Conservation (phyloP, 1,140 invertebrate genomes). For the Cephus cinctus region DNA sequence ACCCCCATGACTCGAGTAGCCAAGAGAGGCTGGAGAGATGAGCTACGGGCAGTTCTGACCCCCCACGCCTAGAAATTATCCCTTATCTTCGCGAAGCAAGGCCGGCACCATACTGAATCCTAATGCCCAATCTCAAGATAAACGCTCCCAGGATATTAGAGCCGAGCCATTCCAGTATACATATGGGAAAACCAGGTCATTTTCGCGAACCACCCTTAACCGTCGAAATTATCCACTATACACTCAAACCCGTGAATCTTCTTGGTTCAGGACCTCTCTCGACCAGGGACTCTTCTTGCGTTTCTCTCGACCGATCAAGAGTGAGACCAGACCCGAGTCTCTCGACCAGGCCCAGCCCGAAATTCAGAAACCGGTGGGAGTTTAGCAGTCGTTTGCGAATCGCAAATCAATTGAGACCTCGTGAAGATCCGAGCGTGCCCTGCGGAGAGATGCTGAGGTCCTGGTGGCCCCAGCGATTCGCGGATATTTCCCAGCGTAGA, state of each 20-base stretch:
- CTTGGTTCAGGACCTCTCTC: no score
- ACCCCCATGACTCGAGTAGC: slow-evolving; percentile 1
- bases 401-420: slow-evolving; percentile 29
- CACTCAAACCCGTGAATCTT: no score
- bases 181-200: no score
- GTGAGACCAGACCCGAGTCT: no score
- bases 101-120: slow-evolving; percentile 43
- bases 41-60: slow-evolving; percentile 50
- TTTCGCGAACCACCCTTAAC: no score
- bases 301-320: no score
- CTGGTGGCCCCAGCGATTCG: slow-evolving; percentile 23
- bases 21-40: slow-evolving; percentile 34
- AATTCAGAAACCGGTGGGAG: no score
- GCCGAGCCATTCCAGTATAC: slow-evolving; percentile 1
- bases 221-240: no score
- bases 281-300: no score
- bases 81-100: slow-evolving; percentile 47
- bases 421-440: slow-evolving; percentile 4
- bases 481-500: slow-evolving; percentile 30
- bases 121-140: slow-evolving; percentile 51
- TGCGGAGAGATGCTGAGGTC: slow-evolving; percentile 9
- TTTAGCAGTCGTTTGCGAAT: slow-evolving; percentile 16
- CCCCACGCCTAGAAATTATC: slow-evolving; percentile 47
- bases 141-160: slow-evolving; percentile 28
- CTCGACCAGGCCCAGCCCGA: slow-evolving; percentile 26